Evolutionary conservation across 2,113 vertebrate species (phyloP), one percentile per base, ranked within the genome.

Genomic region (Phoenicopterus ruber): DNA sequence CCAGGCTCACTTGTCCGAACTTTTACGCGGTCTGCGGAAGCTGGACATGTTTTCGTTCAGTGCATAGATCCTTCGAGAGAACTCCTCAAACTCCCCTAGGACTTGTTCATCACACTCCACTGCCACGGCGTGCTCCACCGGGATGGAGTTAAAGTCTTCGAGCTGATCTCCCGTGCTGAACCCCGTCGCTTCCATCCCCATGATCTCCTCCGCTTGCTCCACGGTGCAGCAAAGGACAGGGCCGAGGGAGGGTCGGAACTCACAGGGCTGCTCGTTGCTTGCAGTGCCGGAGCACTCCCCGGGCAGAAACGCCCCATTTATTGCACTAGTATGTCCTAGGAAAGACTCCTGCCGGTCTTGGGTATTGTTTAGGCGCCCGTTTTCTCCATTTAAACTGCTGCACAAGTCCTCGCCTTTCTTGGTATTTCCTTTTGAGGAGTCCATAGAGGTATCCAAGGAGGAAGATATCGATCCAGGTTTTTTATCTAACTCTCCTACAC

Each of bases 71-170:
- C 99, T 99, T 36, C 99, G 98, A 31, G 99, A 99, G 98, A 99
- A 99, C 98, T 99, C 99, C 94, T 99, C 99, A 11, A 99, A 99
- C 92, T 99, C 99, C 3, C 99, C 99, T 63, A 99, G 98, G 46
- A 99, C 99, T 96, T 99, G 99, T 26, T 99, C 99, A 1, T 99
- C 99, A 10, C 99, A 99, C 93, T 99, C 99, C 86, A 99, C 99
- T 0, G 99, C 99, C 32, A 99, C 99, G 0, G 99, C 99, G 1
- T 98, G 99, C 65, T 99, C 99, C 97, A 99, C 99, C 0, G 99
- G 99, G 98, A 99, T 99, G 97, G 99, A 99, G 81, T 96, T 98
- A 85, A 99, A 99, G 29, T 99, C 99, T 71, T 99, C 99, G 3
- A 99, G 96, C 54, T 99, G 98, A 58, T 98, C 98, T 1, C 98